A percentile compares a stretch with the other conserved stretches of the same genome.
Evolutionary conservation across 2,797 vertebrate species (phyloP).

Genomic region (Pseudochaenichthys georgianus): DNA sequence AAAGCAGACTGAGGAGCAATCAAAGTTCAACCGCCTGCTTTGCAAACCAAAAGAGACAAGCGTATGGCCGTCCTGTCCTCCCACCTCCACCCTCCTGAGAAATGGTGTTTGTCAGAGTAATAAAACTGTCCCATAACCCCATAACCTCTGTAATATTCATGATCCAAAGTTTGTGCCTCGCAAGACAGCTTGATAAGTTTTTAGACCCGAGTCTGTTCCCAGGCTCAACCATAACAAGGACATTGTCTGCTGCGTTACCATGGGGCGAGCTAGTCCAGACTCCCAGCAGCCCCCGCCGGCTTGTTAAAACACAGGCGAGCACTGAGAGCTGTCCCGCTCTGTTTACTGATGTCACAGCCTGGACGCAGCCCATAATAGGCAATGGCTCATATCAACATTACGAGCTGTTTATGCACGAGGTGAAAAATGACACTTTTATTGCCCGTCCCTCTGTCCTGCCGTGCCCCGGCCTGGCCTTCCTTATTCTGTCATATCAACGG

Average conservation of each 20-base stretch:
- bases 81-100: conserved; percentile 58
- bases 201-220: conserved; percentile 68
- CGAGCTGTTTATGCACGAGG: conserved; percentile 76
- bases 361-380: conserved; percentile 82
- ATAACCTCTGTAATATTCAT: conserved; percentile 78
- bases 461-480: conserved; percentile 41
- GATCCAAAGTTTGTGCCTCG: conserved; percentile 76
- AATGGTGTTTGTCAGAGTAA: conserved; percentile 77
- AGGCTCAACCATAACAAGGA: conserved; percentile 78
- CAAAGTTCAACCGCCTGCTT: conserved; percentile 66
- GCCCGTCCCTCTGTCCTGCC: conserved; percentile 58
- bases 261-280: conserved; percentile 80
- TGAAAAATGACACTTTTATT: conserved; percentile 83
- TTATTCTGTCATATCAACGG: conserved; percentile 57
- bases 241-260: conserved; percentile 77
- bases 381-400: conserved; percentile 83
- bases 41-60: conserved; percentile 50
- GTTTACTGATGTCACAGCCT: conserved; percentile 77
- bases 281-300: conserved; percentile 54
- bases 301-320: conserved; percentile 67
- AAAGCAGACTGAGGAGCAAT: conserved; percentile 45
- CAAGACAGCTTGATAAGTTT: conserved; percentile 77
- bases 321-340: conserved; percentile 43
- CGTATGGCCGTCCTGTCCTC: conserved; percentile 65
- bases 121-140: conserved; percentile 81